These are phyloP conservation scores for Solenodon paradoxus DNA, from an alignment of 2,113 vertebrate species.

Conservation along the genomic window DNA sequence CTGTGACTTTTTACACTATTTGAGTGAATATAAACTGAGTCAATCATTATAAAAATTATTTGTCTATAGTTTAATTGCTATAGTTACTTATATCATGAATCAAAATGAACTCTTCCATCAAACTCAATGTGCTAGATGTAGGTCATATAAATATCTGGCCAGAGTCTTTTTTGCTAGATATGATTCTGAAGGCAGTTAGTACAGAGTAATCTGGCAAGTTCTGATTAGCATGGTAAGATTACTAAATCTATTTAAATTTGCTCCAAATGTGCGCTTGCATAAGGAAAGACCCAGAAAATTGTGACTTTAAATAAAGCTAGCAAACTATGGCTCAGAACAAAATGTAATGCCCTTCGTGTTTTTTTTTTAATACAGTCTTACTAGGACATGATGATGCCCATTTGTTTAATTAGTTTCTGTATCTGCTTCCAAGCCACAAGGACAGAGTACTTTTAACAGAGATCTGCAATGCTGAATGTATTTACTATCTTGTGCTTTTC, in stretches of 20 bases:
- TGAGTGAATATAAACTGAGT: background rate
- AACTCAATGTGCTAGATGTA: background rate
- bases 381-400: background rate
- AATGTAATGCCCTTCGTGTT: background rate
- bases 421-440: background rate
- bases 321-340: background rate
- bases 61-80: background rate
- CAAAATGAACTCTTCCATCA: background rate
- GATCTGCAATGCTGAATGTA: background rate
- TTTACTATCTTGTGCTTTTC: background rate
- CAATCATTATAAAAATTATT: background rate
- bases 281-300: background rate
- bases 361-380: background rate
- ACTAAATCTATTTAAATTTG: background rate
- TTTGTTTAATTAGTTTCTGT: background rate
- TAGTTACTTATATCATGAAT: background rate
- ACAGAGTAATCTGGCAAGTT: background rate
- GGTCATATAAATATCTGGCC: background rate
- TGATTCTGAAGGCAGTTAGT: background rate
- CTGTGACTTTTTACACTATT: background rate
- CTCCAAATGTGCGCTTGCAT: background rate
- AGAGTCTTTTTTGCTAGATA: background rate
- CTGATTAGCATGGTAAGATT: background rate
- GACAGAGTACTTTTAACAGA: background rate
- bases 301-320: background rate